Evolutionary conservation across 2,888 invertebrate species (phyloP).

Genomic region (Timema podura): DNA sequence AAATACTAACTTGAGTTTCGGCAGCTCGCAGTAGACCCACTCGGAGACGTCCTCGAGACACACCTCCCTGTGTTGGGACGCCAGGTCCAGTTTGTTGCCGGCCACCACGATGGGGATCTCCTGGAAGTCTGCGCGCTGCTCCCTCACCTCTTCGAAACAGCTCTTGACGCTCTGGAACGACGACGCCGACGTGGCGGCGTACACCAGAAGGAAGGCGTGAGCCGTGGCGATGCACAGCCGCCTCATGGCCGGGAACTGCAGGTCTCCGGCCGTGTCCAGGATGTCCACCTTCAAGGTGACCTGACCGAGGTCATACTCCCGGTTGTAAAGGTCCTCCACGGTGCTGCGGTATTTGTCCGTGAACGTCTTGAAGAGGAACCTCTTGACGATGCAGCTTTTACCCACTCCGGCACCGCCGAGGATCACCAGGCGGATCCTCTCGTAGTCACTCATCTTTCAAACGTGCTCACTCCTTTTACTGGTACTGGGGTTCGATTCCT

Average conservation of each 20-base stretch:
- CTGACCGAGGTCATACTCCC: constrained; percentile 74
- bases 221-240: constrained; percentile 81
- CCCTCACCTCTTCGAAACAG: constrained; percentile 77
- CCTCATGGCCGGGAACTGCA: constrained; percentile 88
- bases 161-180: constrained; percentile 70
- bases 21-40: constrained; percentile 74
- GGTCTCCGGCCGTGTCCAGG: constrained; percentile 77
- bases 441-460: constrained; percentile 60
- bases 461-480: neutral
- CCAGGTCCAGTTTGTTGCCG: constrained; percentile 79
- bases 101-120: constrained; percentile 83
- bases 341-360: constrained; percentile 78
- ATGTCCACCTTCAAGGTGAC: constrained; percentile 75
- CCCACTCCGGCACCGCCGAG: constrained; percentile 80
- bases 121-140: constrained; percentile 67
- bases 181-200: constrained; percentile 69
- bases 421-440: constrained; percentile 77
- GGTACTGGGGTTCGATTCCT: neutral
- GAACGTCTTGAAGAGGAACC: constrained; percentile 76
- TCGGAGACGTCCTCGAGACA: constrained; percentile 74
- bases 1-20: constrained; percentile 57
- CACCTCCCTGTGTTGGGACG: constrained; percentile 65
- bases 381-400: constrained; percentile 77
- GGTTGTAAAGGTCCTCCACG: constrained; percentile 82
- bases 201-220: constrained; percentile 83